Evolutionary conservation across 2,113 vertebrate species (phyloP).

Genomic region (Steatornis caripensis): DNA sequence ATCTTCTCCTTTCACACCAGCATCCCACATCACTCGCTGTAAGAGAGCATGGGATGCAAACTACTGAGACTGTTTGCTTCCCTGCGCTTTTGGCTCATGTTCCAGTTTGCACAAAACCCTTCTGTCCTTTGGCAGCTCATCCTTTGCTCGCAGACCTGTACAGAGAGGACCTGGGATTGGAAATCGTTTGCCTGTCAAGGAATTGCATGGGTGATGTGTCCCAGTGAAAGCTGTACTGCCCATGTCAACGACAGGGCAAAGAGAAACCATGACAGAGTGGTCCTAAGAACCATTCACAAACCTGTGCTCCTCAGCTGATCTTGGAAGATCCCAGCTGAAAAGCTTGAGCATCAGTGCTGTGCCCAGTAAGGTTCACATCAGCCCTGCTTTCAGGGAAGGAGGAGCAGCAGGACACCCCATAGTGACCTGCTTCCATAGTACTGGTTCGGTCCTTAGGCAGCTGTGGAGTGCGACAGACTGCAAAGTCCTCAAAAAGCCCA

Average conservation of each 20-base stretch:
- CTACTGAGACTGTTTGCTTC: not conserved
- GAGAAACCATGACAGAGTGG: not conserved
- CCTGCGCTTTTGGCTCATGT: not conserved
- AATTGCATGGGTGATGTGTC: fast-evolving
- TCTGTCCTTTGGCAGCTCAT: not conserved
- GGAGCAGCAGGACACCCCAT: not conserved
- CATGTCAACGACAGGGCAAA: not conserved
- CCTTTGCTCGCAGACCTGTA: not conserved
- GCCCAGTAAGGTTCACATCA: not conserved
- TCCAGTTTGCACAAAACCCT: not conserved
- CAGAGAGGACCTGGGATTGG: not conserved
- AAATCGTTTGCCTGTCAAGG: not conserved
- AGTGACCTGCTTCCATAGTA: not conserved
- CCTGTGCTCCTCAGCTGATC: not conserved
- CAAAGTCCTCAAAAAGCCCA: not conserved
- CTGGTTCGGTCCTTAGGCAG: not conserved
- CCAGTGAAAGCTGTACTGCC: not conserved
- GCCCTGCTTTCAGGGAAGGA: not conserved
- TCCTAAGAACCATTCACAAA: not conserved
- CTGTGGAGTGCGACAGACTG: not conserved
- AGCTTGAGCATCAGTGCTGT: not conserved
- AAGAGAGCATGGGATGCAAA: not conserved
- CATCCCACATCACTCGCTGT: not conserved
- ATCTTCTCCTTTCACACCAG: not conserved
- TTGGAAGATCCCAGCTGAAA: not conserved